phyloP scores from a whole-genome alignment of 2,113 vertebrate species.

The Halcyon senegalensis region DNA sequence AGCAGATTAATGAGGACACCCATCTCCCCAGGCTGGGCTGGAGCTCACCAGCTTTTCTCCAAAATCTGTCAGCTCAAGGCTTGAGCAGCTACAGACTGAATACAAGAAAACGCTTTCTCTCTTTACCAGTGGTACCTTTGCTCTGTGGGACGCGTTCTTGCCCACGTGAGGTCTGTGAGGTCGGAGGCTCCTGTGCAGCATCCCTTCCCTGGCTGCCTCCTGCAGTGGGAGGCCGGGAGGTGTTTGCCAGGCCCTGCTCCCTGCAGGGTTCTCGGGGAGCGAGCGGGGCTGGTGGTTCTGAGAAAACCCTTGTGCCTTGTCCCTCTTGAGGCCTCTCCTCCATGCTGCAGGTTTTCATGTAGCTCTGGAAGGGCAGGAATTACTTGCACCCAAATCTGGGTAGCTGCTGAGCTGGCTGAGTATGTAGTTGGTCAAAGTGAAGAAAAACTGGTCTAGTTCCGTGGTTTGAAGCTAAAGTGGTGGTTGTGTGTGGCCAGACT shows the following conservation, averaged over 20 bases:
- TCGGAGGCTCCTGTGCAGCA: neutral
- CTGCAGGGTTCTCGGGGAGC: rapidly evolving
- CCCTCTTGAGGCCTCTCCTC: rapidly evolving
- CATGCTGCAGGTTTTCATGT: neutral
- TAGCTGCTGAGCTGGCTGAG: neutral
- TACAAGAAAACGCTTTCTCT: neutral
- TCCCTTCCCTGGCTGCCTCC: neutral
- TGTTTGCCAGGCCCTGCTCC: neutral
- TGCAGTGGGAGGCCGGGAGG: neutral
- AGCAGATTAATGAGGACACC: rapidly evolving
- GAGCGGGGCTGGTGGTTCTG: neutral
- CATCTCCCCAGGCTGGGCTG: neutral
- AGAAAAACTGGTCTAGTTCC: rapidly evolving
- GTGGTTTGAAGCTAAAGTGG: rapidly evolving
- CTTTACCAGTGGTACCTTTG: neutral
- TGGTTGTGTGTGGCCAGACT: neutral
- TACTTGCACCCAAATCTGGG: rapidly evolving
- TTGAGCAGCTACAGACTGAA: neutral
- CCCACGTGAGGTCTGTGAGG: neutral
- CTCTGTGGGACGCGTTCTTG: neutral
- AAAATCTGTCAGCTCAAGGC: neutral
- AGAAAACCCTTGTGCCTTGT: neutral
- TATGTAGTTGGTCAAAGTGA: rapidly evolving
- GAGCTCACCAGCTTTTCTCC: rapidly evolving
- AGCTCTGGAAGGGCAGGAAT: neutral